phyloP scores from a whole-genome alignment of 2,888 invertebrate species.

The Microplitis deprimator region DNA sequence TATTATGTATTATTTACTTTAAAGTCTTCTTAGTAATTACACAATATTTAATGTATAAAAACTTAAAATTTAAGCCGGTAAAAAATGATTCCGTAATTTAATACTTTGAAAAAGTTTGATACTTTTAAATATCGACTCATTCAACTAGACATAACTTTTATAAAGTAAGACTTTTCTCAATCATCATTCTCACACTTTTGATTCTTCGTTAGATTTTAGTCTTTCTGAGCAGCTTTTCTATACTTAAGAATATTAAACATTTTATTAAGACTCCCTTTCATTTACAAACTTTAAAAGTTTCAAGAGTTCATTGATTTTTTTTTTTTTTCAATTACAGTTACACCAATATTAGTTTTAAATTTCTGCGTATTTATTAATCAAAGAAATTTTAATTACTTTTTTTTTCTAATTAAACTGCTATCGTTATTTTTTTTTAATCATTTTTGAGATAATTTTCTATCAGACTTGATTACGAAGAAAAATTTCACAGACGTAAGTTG shows the following conservation, averaged over 20 bases:
- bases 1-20: too few relatives aligned
- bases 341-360: constrained; percentile 12
- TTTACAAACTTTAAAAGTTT: constrained; percentile 11
- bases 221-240: constrained; percentile 23
- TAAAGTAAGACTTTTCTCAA: constrained; percentile 37
- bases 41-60: constrained; percentile 12
- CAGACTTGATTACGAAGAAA: not conserved
- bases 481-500: not conserved
- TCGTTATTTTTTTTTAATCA: not conserved
- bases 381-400: not conserved
- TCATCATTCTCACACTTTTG: constrained; percentile 36
- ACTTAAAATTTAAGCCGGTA: not conserved
- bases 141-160: constrained; percentile 30
- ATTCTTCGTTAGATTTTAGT: constrained; percentile 39
- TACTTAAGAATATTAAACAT: constrained; percentile 18
- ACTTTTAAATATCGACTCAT: not conserved
- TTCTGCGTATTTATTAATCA: not conserved
- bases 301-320: constrained; percentile 7
- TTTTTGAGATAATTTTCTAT: not conserved
- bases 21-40: not conserved
- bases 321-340: constrained; percentile 19
- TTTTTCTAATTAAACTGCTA: not conserved
- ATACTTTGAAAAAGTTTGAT: not conserved
- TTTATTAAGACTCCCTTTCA: constrained; percentile 1
- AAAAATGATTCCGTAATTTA: not conserved